Evolutionary conservation across 2,113 vertebrate species (phyloP).

Genomic region (Pogona vitticeps): DNA sequence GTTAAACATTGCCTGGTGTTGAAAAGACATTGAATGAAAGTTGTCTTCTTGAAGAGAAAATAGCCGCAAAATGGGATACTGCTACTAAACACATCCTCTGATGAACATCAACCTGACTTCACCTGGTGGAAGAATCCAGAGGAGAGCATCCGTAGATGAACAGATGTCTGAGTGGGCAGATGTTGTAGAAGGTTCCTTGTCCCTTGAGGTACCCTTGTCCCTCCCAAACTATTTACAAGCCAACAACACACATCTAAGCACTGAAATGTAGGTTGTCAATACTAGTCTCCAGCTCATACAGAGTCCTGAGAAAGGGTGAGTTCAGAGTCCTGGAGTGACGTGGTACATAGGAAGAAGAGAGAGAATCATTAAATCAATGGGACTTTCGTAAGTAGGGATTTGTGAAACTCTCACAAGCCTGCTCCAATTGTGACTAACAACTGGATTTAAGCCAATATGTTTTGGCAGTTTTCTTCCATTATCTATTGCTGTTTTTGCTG

Average conservation of each 20-base stretch:
- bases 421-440: no score
- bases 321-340: neutral
- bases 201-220: no score
- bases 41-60: neutral
- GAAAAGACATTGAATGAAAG: neutral
- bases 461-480: neutral
- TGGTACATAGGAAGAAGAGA: no score
- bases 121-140: neutral
- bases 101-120: neutral
- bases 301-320: neutral
- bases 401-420: no score
- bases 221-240: no score
- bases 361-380: no score
- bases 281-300: neutral
- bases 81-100: neutral
- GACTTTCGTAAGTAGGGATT: no score
- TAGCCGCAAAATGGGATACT: neutral
- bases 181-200: no score
- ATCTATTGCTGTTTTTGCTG: no score
- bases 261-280: no score
- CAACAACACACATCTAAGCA: no score
- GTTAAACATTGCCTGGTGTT: neutral
- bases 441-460: neutral
- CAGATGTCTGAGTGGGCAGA: neutral
- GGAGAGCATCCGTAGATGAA: neutral